Percentiles rank a stretch among this genome's conserved stretches.
Conservation (phyloP, 2,113 vertebrate genomes). For the Anoura caudifer region DNA sequence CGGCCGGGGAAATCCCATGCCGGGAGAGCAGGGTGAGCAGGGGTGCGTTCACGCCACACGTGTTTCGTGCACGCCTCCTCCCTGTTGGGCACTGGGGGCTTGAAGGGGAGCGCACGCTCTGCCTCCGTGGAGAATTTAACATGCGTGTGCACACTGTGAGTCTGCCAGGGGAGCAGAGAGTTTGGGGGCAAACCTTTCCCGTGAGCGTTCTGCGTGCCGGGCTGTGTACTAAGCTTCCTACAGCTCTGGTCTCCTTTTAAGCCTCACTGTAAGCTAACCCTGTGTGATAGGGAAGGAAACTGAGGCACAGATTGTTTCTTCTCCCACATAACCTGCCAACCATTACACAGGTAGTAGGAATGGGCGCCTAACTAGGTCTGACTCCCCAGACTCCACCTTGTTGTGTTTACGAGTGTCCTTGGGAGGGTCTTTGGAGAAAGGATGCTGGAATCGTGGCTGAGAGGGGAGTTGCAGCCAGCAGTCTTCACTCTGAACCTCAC, state of each 20-base stretch:
- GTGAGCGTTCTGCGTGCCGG: neutral
- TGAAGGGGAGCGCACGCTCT: neutral
- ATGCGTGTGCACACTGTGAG: neutral
- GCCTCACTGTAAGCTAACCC: neutral
- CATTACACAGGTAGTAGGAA: neutral
- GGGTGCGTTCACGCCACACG: fast-evolving
- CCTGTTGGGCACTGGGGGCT: neutral
- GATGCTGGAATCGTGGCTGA: too few relatives aligned
- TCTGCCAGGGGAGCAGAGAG: neutral
- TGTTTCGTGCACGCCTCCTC: neutral
- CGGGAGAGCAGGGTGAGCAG: neutral
- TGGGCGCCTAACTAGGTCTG: neutral
- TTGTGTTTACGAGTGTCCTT: neutral
- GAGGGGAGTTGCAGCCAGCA: neutral
- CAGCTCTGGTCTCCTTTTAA: neutral
- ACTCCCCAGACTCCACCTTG: neutral
- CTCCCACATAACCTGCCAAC: neutral
- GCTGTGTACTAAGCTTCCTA: neutral
- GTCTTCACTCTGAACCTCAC: neutral
- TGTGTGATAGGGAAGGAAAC: neutral
- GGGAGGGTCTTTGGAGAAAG: neutral
- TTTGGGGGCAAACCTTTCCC: neutral
- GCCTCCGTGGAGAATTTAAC: neutral
- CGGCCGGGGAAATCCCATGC: neutral
- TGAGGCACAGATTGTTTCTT: neutral